These are phyloP conservation scores for Phalera bucephala DNA, from an alignment of 2,888 invertebrate genomes.

Conservation along the genomic window DNA sequence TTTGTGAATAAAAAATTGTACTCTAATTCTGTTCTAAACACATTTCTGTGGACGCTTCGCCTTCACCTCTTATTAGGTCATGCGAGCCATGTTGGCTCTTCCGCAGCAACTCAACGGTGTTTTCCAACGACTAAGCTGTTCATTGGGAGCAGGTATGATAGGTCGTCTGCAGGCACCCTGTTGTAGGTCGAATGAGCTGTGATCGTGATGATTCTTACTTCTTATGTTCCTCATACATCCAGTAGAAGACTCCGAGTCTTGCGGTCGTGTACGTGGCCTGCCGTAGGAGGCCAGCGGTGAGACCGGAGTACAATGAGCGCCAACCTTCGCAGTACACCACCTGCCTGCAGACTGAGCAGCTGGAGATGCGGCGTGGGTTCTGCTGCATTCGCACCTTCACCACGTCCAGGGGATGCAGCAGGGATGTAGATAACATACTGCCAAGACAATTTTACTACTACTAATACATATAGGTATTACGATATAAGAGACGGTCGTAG, in stretches of 20 bases:
- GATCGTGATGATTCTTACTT: too few relatives aligned
- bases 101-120: too few relatives aligned
- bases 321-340: constrained; percentile 93
- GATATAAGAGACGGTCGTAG: neutral
- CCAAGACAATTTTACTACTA: constrained; percentile 14
- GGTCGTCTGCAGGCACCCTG: too few relatives aligned
- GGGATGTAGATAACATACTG: constrained; percentile 94
- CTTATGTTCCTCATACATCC: constrained; percentile 88
- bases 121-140: too few relatives aligned
- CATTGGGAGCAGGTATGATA: too few relatives aligned
- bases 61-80: too few relatives aligned
- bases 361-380: constrained; percentile 88
- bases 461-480: too few relatives aligned
- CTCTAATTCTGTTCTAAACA: too few relatives aligned
- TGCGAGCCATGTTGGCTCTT: too few relatives aligned
- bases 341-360: constrained; percentile 84
- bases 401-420: constrained; percentile 97
- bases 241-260: constrained; percentile 94
- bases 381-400: constrained; percentile 98
- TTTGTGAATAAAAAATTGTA: too few relatives aligned
- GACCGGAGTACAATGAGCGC: constrained; percentile 91
- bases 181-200: too few relatives aligned
- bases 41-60: too few relatives aligned
- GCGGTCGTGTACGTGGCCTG: constrained; percentile 98
- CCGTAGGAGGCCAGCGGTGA: constrained; percentile 93